Percentiles rank a stretch among this genome's conserved stretches.
phyloP scores from a whole-genome alignment of 53 echinoderm and acorn worm genomes.

The Crossaster papposus region DNA sequence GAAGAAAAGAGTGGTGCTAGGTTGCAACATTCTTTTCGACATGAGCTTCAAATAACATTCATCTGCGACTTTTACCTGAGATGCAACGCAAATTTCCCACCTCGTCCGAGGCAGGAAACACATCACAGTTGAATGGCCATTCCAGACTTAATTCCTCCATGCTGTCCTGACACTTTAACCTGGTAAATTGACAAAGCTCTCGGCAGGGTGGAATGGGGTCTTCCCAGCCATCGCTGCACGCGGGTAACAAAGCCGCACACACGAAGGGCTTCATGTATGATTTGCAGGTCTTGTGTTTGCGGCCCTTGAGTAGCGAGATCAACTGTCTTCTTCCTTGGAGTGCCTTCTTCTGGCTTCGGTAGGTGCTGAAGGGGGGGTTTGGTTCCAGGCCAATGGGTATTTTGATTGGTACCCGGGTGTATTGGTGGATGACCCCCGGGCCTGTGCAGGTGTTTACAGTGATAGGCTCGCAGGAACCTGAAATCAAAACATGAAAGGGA shows the following conservation, averaged over 20 bases:
- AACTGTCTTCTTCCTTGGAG: not conserved
- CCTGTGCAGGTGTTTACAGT: conserved; percentile 11
- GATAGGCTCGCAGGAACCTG: conserved; percentile 27
- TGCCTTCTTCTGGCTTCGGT: conserved; percentile 19
- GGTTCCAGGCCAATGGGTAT: not conserved
- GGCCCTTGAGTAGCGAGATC: conserved; percentile 5
- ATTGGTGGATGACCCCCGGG: not conserved
- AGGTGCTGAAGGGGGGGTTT: not conserved
- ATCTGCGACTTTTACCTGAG: conserved; percentile 7
- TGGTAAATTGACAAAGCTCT: conserved; percentile 16
- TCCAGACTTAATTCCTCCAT: not conserved
- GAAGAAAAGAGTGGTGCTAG: too few species aligned
- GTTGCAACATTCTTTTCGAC: too few species aligned
- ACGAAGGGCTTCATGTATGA: conserved; percentile 21
- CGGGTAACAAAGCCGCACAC: conserved; percentile 26
- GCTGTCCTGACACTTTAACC: not conserved
- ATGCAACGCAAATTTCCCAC: conserved; percentile 9
- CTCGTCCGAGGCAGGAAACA: not conserved
- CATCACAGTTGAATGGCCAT: conserved; percentile 22
- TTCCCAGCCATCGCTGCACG: conserved; percentile 9
- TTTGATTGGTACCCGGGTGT: conserved; percentile 29
- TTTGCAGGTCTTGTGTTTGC: not conserved
- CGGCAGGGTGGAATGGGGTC: not conserved
- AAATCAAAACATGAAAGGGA: too few species aligned
- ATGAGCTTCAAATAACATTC: too few species aligned